Conservation (phyloP, 2,113 vertebrate species). For the Lates calcarifer region DNA sequence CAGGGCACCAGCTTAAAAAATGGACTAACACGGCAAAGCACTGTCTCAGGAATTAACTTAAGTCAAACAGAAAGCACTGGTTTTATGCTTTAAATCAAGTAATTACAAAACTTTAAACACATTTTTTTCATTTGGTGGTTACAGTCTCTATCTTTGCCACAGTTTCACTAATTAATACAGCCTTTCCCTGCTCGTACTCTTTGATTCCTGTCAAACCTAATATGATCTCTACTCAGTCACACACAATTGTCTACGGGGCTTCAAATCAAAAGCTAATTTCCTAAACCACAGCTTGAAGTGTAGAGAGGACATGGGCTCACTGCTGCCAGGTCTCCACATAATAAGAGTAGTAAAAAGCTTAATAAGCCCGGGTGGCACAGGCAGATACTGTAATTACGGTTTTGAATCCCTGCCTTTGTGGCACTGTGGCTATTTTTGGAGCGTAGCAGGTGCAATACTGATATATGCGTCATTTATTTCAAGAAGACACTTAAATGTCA, state of each 20-base stretch:
- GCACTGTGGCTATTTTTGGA: constrained; percentile 23
- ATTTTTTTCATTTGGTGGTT: not conserved
- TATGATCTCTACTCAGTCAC: constrained; percentile 24
- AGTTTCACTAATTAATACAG: constrained; percentile 23
- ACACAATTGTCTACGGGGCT: not conserved
- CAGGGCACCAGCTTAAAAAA: not conserved
- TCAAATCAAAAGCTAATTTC: constrained; percentile 49
- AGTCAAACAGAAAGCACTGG: not conserved
- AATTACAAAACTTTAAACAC: constrained; percentile 9
- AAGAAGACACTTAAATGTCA: constrained; percentile 44
- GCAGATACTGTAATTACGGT: constrained; percentile 50
- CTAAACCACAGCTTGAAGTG: constrained; percentile 22
- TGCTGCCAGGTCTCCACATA: constrained; percentile 34
- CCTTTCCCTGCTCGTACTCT: not conserved
- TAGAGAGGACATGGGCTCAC: constrained; percentile 5
- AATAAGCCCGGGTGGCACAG: constrained; percentile 25
- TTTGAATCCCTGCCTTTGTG: constrained; percentile 23
- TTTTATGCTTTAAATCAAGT: constrained; percentile 7
- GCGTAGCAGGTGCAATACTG: constrained; percentile 23
- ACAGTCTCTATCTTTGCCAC: constrained; percentile 1
- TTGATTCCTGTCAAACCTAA: constrained; percentile 23
- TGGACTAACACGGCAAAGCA: not conserved
- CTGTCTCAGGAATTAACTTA: not conserved
- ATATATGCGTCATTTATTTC: constrained; percentile 36
- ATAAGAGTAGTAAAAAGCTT: constrained; percentile 19